phyloP scores from a whole-genome alignment of 2,113 vertebrate genomes.

The Noctilio leporinus region DNA sequence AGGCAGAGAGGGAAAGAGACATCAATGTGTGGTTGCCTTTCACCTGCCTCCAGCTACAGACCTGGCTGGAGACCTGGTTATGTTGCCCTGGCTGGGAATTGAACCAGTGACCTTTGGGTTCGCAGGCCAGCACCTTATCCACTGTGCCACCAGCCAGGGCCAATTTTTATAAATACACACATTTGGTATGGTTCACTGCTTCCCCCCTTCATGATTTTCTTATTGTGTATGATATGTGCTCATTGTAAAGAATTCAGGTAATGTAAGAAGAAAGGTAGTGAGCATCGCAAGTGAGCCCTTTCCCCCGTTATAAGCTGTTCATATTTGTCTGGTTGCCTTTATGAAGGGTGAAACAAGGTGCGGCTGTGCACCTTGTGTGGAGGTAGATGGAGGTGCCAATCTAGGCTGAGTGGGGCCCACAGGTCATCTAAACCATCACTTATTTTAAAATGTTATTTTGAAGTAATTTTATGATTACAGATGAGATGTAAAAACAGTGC shows the following conservation, averaged over 20 bases:
- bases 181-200: neutral
- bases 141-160: no score
- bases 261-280: neutral
- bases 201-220: neutral
- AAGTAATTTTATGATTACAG: neutral
- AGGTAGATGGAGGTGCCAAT: neutral
- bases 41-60: no score
- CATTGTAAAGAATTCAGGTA: neutral
- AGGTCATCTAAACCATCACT: neutral
- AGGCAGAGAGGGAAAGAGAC: no score
- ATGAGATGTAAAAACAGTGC: neutral
- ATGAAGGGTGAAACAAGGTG: neutral
- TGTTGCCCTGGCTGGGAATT: no score
- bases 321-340: neutral
- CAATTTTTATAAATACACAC: neutral
- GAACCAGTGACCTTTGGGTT: no score
- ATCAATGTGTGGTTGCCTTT: no score
- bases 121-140: no score
- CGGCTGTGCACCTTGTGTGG: neutral
- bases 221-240: neutral
- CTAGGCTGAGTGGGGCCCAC: neutral
- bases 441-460: neutral
- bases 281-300: fast-evolving
- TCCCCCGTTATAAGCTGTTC: neutral
- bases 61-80: no score